Conservation (phyloP, 2,113 vertebrate genomes). For the Opisthocomus hoazin region DNA sequence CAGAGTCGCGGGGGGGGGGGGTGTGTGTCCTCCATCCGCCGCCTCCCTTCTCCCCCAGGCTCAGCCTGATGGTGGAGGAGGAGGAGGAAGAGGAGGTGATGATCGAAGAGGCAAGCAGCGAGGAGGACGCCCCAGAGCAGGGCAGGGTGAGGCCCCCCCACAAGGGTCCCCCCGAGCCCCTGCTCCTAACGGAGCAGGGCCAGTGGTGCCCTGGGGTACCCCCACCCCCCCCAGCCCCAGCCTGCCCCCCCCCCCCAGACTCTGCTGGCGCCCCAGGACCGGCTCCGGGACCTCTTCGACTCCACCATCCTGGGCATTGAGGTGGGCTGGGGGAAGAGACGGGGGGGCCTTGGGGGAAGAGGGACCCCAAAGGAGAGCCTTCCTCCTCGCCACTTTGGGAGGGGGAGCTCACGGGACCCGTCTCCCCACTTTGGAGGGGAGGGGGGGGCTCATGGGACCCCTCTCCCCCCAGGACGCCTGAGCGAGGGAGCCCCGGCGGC, state of each 20-base stretch:
- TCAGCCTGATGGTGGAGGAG: slow-evolving; percentile 61
- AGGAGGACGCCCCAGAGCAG: background rate
- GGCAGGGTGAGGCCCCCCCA: background rate
- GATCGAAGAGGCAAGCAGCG: background rate
- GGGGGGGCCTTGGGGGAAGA: no score
- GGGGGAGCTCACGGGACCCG: no score
- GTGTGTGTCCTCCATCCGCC: background rate
- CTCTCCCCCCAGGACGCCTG: background rate
- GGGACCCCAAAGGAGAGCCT: background rate
- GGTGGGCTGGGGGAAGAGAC: background rate
- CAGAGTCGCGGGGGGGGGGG: no score
- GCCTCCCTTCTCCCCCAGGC: background rate
- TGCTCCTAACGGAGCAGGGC: no score
- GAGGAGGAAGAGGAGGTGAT: background rate
- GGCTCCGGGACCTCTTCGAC: slow-evolving; percentile 70
- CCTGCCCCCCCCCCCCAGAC: background rate
- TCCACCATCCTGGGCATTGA: slow-evolving; percentile 55
- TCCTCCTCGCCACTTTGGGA: no score
- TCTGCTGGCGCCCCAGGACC: background rate
- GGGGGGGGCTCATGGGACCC: no score
- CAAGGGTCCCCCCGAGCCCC: no score
- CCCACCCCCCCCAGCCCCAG: background rate
- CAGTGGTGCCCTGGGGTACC: background rate
- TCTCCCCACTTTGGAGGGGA: no score
- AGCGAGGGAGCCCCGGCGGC: background rate